Evolutionary conservation across 2,888 invertebrate genomes (phyloP), one percentile per base, ranked within the genome.

Genomic region (Leptopterna dolabrata): DNA sequence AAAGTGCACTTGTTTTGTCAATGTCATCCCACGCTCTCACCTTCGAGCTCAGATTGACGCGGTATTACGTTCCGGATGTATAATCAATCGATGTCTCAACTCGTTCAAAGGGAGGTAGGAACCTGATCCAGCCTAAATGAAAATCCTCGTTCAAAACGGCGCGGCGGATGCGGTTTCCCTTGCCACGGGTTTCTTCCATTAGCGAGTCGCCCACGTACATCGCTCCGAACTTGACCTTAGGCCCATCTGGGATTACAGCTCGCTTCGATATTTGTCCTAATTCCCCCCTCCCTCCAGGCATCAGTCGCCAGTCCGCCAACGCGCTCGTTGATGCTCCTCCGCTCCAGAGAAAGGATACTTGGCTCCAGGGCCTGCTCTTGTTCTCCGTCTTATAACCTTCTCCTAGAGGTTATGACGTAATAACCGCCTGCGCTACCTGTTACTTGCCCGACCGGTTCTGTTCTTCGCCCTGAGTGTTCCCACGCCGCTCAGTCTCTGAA

Each of bases 371-470:
- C 78, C 43, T 43, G 43, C 43, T 43, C 19, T 16, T 45, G 16
- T 78, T 43, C 43, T 14, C 19, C 16, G 24, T n/a, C 14, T 13
- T 78, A 24, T 78, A 78, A 78, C 78, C 78, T 78, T 83, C 83
- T 83, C 36, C 36, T 29, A n/a, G 81, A 81, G 83, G 83, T 83
- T 83, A 83, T 83, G 83, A 70, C 83, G 83, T 83, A 83, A 83
- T 83, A 83, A 83, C 63, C 63, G 83, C 83, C 83, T 70, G 63
- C 70, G 85, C 85, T 85, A 85, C 85, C 85, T 85, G 85, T 85
- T 85, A 85, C 85, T 45, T 85, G 73, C 85, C 76, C 19, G 73
- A 85, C 85, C 85, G 85, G 85, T 85, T 85, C 47, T 70, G 30
- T 45, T 81, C 51, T 43, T 43, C 29, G 51, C 73, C 55, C 73